A percentile compares a stretch with the other conserved stretches of the same genome.
Evolutionary conservation across 2,113 vertebrate species (phyloP).

Genomic region (mouse (Mus musculus)): GRCm39 chr2:154156501-154157000

Average conservation of each 20-base stretch:
- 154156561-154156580: background rate
- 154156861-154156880: background rate
- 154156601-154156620: background rate
- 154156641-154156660: background rate
- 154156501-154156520: background rate
- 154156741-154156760: slow-evolving; percentile 40
- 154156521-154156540: background rate
- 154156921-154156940: background rate
- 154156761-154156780: slow-evolving; percentile 47
- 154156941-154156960: background rate
- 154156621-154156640: background rate
- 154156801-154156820: background rate
- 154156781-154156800: background rate
- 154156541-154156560: too few relatives aligned
- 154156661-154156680: background rate
- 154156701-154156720: accelerated
- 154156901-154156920: background rate
- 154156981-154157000: accelerated
- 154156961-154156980: too few relatives aligned
- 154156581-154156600: background rate
- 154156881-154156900: background rate
- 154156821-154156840: slow-evolving; percentile 71
- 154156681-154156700: too few relatives aligned
- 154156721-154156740: background rate
- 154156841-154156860: background rate